A percentile compares a stretch with the other conserved stretches of the same genome.
Conservation (phyloP, 2,888 invertebrate genomes). For the Platypus cylindrus region DNA sequence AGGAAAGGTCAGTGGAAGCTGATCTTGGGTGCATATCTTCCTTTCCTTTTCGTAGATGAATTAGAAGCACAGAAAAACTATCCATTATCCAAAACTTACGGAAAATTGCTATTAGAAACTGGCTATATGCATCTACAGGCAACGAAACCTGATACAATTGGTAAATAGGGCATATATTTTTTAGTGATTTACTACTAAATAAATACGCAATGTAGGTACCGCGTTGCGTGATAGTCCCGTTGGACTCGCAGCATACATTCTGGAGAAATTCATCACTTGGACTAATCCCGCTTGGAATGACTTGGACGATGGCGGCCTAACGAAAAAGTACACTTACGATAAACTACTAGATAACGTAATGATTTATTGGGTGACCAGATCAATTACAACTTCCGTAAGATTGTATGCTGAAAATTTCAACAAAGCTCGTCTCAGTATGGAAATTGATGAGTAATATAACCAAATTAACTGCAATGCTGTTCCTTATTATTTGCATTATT, state of each 20-base stretch:
- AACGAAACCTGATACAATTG: constrained; percentile 81
- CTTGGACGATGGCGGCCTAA: constrained; percentile 52
- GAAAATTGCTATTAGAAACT: constrained; percentile 32
- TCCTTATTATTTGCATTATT: no score
- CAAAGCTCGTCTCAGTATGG: constrained; percentile 7
- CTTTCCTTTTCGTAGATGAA: not conserved
- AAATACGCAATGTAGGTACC: constrained; percentile 39
- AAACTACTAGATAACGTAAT: constrained; percentile 66
- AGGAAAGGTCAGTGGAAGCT: not conserved
- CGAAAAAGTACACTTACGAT: constrained; percentile 53
- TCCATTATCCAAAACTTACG: not conserved
- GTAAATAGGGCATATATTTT: constrained; percentile 35
- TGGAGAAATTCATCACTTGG: constrained; percentile 80
- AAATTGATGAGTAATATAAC: constrained; percentile 10
- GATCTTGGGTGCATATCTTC: not conserved
- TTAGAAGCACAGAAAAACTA: not conserved
- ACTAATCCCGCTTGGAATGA: constrained; percentile 42
- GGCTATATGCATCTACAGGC: constrained; percentile 68
- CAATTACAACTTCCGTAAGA: constrained; percentile 61
- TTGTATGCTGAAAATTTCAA: constrained; percentile 56
- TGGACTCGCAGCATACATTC: constrained; percentile 77
- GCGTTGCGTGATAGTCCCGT: constrained; percentile 65
- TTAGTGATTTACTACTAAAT: no score
- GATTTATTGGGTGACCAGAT: constrained; percentile 67
- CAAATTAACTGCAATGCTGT: no score